phyloP scores from a whole-genome alignment of 2,888 invertebrate genomes.

The Scaptomyza cyrtandrae region DNA sequence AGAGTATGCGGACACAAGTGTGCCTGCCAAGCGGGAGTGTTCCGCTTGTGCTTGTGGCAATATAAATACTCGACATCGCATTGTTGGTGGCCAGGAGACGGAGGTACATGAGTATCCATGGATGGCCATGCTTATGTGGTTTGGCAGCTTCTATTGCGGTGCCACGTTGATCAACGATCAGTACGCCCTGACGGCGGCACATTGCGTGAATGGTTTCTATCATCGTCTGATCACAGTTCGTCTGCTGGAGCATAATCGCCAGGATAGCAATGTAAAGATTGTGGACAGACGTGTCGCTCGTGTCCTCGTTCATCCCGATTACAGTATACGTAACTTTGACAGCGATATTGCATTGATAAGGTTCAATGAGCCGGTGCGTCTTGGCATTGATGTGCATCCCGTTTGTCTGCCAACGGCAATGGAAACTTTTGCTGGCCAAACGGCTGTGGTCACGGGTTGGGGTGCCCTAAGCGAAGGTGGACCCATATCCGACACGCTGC shows the following conservation, averaged over 20 bases:
- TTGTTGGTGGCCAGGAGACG: constrained; percentile 92
- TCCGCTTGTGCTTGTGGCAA: constrained; percentile 87
- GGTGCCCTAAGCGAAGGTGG: constrained; percentile 90
- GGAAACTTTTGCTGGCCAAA: constrained; percentile 78
- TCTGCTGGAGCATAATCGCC: constrained; percentile 90
- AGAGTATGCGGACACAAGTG: constrained; percentile 42
- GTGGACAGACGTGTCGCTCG: constrained; percentile 84
- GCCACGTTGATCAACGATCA: constrained; percentile 90
- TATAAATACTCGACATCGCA: constrained; percentile 88
- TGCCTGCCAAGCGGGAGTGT: constrained; percentile 70
- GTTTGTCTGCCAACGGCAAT: constrained; percentile 89
- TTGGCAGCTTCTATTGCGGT: constrained; percentile 89
- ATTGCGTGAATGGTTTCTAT: constrained; percentile 89
- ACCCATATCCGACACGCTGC: constrained; percentile 87
- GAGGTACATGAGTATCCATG: constrained; percentile 89
- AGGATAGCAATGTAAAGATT: constrained; percentile 81
- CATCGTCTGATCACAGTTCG: constrained; percentile 87
- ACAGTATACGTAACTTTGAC: constrained; percentile 90
- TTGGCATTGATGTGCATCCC: constrained; percentile 88
- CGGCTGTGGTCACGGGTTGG: constrained; percentile 91
- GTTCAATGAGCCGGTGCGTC: constrained; percentile 87
- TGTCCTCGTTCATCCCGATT: constrained; percentile 87
- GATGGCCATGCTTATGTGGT: constrained; percentile 88
- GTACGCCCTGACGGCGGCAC: constrained; percentile 91
- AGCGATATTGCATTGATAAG: constrained; percentile 93